Base-by-base conservation (phyloP, 2,888 invertebrate species). In the Ptilodon capucinus region DNA sequence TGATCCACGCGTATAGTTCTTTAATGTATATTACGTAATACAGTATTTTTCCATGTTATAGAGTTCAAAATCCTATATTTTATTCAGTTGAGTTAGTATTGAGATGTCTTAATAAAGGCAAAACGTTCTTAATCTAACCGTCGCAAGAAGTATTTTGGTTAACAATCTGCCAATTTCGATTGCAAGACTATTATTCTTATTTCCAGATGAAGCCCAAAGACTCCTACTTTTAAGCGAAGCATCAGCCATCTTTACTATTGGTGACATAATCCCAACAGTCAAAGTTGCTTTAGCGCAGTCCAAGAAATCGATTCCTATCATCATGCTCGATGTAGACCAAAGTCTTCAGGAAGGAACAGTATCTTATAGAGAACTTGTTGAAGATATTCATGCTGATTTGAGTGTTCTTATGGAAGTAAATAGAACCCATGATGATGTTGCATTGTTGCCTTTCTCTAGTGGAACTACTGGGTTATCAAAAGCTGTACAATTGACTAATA, bases 391-490 rank as follows among this genome's bases (percentile, higher is more conserved):
- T 45, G 76, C 91, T 7, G 92, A 94, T 58, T 79, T 91, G 13
- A 81, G 84, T 54, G 70, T 88, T 42, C 64, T 93, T 34, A 91
- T 81, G 47, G 69, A 81, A 17, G 83, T 87, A 8, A 80, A 73
- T 13, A 74, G 82, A 44, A 69, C 59, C 32, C 59, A 86, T 0
- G 84, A 93, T 11, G 95, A 95, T 64, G 78, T 94, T 2, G 92
- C 92, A 0, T 75, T 95, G 21, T 69, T 97, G 57, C 96, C 95
- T 0, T 97, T 95, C 84, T 97, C 97, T 3, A 97, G 96, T 74
- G 96, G 96, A 3, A 97, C 97, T 0, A 97, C 97, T 0, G 97
- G 97, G 0, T 58, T 95, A 17, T 94, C 96, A 0, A 96, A 96
- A 86, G 95, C 95, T 5, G 95, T 95, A 0, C 91, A 93, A 68